phyloP scores from a whole-genome alignment of 2,113 vertebrate genomes.

The Cathartes aura region DNA sequence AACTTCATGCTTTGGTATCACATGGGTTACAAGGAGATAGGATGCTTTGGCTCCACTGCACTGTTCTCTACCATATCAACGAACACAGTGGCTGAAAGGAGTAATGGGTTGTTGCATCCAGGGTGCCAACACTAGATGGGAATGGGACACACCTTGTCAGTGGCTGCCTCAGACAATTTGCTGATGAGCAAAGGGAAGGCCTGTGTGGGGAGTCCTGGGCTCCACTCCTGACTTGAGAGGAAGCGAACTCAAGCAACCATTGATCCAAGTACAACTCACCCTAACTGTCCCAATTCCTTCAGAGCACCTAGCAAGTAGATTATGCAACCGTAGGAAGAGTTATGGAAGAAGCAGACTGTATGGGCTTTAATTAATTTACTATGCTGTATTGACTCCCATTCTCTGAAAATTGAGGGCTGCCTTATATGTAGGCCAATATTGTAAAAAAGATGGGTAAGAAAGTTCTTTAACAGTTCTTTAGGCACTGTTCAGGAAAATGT shows the following conservation, averaged over 20 bases:
- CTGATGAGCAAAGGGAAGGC: background rate
- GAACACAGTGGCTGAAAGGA: background rate
- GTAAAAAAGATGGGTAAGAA: background rate
- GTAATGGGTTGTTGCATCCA: background rate
- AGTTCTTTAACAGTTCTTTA: background rate
- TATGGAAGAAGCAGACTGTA: background rate
- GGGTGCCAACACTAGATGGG: background rate
- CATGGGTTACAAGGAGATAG: background rate
- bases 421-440: background rate
- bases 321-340: background rate
- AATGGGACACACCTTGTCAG: background rate
- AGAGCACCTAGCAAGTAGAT: background rate
- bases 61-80: fast-evolving
- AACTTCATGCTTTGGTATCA: background rate
- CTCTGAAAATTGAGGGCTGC: background rate
- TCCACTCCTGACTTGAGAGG: background rate
- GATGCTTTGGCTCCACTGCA: background rate
- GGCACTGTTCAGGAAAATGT: background rate
- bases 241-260: fast-evolving
- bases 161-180: background rate
- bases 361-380: background rate
- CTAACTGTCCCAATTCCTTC: background rate
- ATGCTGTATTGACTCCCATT: background rate
- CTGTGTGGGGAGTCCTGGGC: background rate
- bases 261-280: background rate